Evolutionary conservation across 2,113 vertebrate genomes (phyloP), one percentile per base, ranked within the genome.

Genomic region (Dromaius novaehollandiae): DNA sequence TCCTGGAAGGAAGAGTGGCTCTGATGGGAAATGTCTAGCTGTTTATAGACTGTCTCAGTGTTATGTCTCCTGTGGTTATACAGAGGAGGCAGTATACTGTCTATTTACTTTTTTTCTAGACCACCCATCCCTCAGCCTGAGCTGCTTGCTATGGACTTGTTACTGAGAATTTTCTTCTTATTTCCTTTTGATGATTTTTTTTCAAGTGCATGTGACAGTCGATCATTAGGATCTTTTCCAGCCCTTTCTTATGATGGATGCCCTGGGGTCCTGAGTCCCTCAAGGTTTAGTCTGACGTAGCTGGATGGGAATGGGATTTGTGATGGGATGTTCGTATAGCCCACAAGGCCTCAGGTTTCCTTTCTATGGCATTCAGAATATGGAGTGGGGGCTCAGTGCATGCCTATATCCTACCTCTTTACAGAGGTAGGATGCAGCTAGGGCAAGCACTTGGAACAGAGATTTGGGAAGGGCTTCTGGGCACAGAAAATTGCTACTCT

Each of bases 81-180:
- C 0, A 73, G 46, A 88, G 66, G 75, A 95, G 89, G 84, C 89
- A 92, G 75, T 22, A 77, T n/a, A 50, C 34, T 53, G 48, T 46
- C 78, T 95, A 10, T 94, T 94, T 93, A 74, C 61, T 93, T 76
- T 42, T 25, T 89, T 96, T 93, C 61, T 77, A 95, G 87, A 88
- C 75, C 78, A 82, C 82, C 40, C 3, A 1, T 89, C 18, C 87
- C 81, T 77, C 79, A 63, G 55, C 30, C 60, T 28, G 30, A 30
- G 25, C 82, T 92, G 74, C 65, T 94, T 15, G 8, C 64, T 34
- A 14, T 46, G 53, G 66, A 63, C 30, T 89, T 82, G 34, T 32
- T 77, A 65, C 44, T 74, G 66, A 80, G 36, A 53, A 44, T 40
- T 91, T 90, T 73, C 32, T 17, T 84, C 51, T 26, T 19, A 44